Base-by-base conservation (phyloP, 2,797 vertebrate species). In the Lindbergichthys nudifrons region DNA sequence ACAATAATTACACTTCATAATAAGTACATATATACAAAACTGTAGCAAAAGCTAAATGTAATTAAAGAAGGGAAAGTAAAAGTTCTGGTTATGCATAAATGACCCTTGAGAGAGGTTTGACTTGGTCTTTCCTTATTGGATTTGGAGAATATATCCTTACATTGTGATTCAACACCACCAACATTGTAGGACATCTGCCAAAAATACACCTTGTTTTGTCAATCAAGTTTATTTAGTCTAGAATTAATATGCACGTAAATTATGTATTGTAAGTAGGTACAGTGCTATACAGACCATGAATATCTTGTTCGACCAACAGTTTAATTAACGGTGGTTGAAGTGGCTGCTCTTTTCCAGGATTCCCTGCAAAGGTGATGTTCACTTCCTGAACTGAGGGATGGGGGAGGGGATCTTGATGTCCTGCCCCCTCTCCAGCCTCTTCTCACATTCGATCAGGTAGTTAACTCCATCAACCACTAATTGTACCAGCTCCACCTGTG, bases 401-500 rank as follows among this genome's bases (percentile, higher is more conserved):
- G 96, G 96, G 1, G 96, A 85, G 1, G 97, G 97, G 65, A 97
- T 91, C 86, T 94, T 97, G 85, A 98, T 96, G 72, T 98, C 96
- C 87, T 97, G 96, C 3, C 97, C 96, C 83, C 3, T 96, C 81
- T 98, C 96, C 87, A 97, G 77, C 84, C 92, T 96, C 93, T 98
- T 98, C 87, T 98, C 97, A 11, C 97, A 98, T 23, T 98, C 97
- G 21, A 96, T 93, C 5, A 97, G 93, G 78, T 95, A 97, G 89
- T 97, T 98, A 64, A 97, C 94, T 0, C 97, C 97, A 0, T 97
- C 96, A 1, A 97, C 89, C 77, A 98, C 93, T 65, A 96, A 75
- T 87, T 97, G 97, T 16, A 97, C 96, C 66, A 98, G 93, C 88
- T 97, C 96, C 48, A 97, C 97, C 96, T 94, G 70, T 42, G 26